Conservation (phyloP, 2,888 invertebrate genomes). For the Thecocarcelia acutangulata region DNA sequence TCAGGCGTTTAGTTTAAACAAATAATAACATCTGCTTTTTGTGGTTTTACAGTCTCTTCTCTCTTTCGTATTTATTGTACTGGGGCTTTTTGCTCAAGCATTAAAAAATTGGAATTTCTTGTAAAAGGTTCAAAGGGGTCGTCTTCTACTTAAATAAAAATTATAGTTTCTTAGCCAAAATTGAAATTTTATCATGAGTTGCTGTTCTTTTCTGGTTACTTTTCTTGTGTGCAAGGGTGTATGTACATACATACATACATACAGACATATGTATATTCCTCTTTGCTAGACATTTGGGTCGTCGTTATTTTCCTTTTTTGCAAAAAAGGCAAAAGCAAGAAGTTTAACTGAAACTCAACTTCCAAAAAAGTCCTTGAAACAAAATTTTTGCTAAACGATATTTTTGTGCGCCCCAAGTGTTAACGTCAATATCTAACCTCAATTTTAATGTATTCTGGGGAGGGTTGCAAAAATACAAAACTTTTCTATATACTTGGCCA, state of each 20-base stretch:
- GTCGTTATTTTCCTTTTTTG: constrained; percentile 1
- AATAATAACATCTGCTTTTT: constrained; percentile 35
- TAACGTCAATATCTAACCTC: constrained; percentile 58
- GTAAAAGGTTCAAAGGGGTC: constrained; percentile 28
- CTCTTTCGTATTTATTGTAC: background rate
- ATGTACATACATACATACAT: too few species aligned
- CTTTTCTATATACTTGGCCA: constrained; percentile 51
- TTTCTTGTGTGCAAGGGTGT: background rate
- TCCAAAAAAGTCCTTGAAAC: constrained; percentile 52
- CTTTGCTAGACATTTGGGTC: constrained; percentile 8
- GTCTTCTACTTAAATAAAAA: constrained; percentile 2
- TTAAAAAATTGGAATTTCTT: constrained; percentile 17
- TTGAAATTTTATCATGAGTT: constrained; percentile 18
- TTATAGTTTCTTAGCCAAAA: constrained; percentile 8
- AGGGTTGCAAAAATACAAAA: constrained; percentile 56
- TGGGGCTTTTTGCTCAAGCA: constrained; percentile 5
- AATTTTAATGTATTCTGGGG: constrained; percentile 43
- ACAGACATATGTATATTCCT: background rate
- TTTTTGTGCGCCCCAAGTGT: constrained; percentile 54
- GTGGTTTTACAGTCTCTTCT: constrained; percentile 12
- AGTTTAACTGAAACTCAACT: constrained; percentile 20
- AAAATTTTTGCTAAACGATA: constrained; percentile 38
- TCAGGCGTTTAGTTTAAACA: constrained; percentile 22
- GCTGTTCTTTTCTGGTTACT: background rate
- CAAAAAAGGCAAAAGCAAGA: constrained; percentile 12